These are phyloP conservation scores for Cataglyphis rosenhaueri DNA, from an alignment of 2,888 invertebrate species.

Conservation along the genomic window DNA sequence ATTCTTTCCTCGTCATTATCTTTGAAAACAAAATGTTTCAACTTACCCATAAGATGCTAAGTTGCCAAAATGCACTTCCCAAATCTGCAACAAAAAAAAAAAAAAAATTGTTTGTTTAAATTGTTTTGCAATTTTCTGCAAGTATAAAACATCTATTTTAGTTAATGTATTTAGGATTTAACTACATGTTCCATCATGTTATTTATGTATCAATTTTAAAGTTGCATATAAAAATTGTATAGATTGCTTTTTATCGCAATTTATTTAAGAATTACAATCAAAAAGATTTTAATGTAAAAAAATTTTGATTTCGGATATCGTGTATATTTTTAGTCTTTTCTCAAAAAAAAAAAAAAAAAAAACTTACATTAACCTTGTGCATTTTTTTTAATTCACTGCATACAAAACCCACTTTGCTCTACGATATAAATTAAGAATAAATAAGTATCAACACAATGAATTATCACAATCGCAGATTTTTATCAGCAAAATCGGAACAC, in stretches of 20 bases:
- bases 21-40: background rate
- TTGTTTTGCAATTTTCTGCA: background rate
- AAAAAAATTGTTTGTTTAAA: background rate
- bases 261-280: background rate
- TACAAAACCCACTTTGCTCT: slow-evolving; percentile 14
- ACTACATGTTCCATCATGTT: background rate
- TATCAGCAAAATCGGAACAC: slow-evolving; percentile 17
- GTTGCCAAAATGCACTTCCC: slow-evolving; percentile 72
- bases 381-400: slow-evolving; percentile 19
- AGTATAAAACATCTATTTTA: slow-evolving; percentile 6
- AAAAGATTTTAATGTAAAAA: background rate
- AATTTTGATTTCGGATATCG: background rate
- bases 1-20: background rate
- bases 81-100: slow-evolving; percentile 77
- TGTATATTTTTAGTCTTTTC: background rate
- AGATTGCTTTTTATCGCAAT: background rate
- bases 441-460: slow-evolving; percentile 16
- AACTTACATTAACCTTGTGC: slow-evolving; percentile 32
- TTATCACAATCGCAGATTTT: slow-evolving; percentile 35
- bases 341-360: background rate
- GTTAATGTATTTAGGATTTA: background rate
- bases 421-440: background rate
- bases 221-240: background rate
- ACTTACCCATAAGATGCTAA: slow-evolving; percentile 81
- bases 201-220: background rate